Base-by-base conservation (phyloP, 2,797 vertebrate species). In the Diplodus sargus region DNA sequence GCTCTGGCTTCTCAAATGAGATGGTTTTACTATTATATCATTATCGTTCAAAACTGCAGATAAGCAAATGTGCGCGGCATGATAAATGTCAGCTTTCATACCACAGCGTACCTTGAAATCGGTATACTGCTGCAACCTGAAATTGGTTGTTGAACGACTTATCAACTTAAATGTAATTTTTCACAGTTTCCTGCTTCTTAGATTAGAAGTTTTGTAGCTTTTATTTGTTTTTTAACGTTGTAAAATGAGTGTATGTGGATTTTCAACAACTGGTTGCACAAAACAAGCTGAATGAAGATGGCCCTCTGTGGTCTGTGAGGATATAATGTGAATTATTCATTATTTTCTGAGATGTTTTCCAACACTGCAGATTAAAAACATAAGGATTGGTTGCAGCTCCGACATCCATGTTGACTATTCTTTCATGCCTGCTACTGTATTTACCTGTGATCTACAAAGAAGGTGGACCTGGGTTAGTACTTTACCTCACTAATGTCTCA, bases 371-470 rank as follows among this genome's bases (percentile, higher is more conserved):
- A 1, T 42, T 5, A 20, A n/a, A 52, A 17, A 65, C 30, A 22
- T n/a, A 4, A 15, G 5, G 3, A 0, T 25, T 20, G 11, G 23
- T 8, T 39, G 16, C 25, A 42, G 28, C 3, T 10, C 11, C 49
- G 2, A 25, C 5, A 12, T n/a, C 56, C 2, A 20, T 10, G 22
- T 4, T 5, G 8, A 17, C 7, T 8, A 0, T n/a, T 34, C 0
- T 11, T 18, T 30, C 15, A 25, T 23, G 20, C 12, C 4, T 49
- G 30, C n/a, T 12, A 6, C 10, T 58, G 12, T 42, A 9, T 45
- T 58, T 18, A 20, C 28, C 12, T n/a, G 5, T 43, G n/a, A 23
- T 20, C 42, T 12, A 22, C 14, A 65, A 45, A 30, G 0, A 14
- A 43, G 8, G 30, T 43, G 17, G 22, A 56, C 20, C 4, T 39